Evolutionary conservation across 1,140 invertebrate genomes (phyloP).

Genomic region (Drosophila leontia): DNA sequence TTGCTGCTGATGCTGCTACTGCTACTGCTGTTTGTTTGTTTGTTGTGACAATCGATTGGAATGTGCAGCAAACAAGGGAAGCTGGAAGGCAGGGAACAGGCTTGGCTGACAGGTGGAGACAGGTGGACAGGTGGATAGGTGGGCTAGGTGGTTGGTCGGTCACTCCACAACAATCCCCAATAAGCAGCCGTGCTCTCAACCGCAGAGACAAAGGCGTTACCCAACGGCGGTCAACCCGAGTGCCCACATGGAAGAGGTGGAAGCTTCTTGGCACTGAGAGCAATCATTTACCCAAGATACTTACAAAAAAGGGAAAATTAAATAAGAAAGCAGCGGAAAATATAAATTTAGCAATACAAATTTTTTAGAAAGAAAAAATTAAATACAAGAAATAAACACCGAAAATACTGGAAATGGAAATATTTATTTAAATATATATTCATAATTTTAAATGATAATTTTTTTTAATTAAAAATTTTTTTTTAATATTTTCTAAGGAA

Average conservation of each 20-base stretch:
- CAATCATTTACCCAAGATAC: background rate
- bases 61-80: constrained; percentile 29
- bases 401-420: too few species aligned
- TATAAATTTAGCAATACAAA: background rate
- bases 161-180: constrained; percentile 48
- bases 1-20: constrained; percentile 10
- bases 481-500: too few species aligned
- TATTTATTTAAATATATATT: too few species aligned
- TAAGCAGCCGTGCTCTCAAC: constrained; percentile 46
- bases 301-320: too few species aligned
- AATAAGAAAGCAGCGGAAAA: too few species aligned
- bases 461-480: too few species aligned
- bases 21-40: constrained; percentile 11
- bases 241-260: constrained; percentile 5
- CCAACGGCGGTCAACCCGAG: constrained; percentile 34
- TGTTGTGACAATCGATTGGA: constrained; percentile 65
- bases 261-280: background rate
- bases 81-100: background rate
- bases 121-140: background rate
- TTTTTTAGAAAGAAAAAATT: background rate
- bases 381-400: too few species aligned
- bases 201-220: constrained; percentile 59
- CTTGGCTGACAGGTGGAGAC: constrained; percentile 1
- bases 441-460: too few species aligned
- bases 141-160: background rate